Percentiles rank a stretch among this genome's conserved stretches.
Conservation (phyloP, 2,888 invertebrate species). For the Ormia ochracea region DNA sequence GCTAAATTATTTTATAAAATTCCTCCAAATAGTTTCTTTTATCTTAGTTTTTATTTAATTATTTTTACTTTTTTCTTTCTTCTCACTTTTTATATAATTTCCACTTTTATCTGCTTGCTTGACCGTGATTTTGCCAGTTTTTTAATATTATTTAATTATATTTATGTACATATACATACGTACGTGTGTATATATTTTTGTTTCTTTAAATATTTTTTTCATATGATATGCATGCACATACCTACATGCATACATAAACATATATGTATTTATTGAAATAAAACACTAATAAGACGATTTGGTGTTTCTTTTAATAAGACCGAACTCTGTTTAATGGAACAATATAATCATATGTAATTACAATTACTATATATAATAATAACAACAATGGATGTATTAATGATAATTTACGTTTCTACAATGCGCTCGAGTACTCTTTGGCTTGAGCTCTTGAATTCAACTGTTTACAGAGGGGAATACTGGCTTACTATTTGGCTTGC, state of each 20-base stretch:
- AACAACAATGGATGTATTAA: slow-evolving; percentile 48
- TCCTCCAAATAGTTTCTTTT: slow-evolving; percentile 1
- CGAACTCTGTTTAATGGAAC: slow-evolving; percentile 49
- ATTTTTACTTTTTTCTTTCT: neutral
- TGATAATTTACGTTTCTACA: slow-evolving; percentile 62
- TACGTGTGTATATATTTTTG: too few species aligned
- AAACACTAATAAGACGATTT: slow-evolving; percentile 59
- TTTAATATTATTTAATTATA: slow-evolving; percentile 9
- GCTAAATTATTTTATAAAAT: neutral
- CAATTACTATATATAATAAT: slow-evolving; percentile 41
- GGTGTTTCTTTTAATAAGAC: slow-evolving; percentile 58
- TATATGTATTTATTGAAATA: slow-evolving; percentile 31
- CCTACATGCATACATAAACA: neutral
- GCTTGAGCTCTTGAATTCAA: slow-evolving; percentile 78
- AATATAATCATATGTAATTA: slow-evolving; percentile 49
- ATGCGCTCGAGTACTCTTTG: slow-evolving; percentile 77
- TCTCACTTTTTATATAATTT: slow-evolving; percentile 15
- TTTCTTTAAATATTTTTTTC: slow-evolving; percentile 53
- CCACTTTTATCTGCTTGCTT: slow-evolving; percentile 31
- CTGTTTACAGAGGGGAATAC: slow-evolving; percentile 78
- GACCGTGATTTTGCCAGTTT: slow-evolving; percentile 23
- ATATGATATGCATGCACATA: too few species aligned
- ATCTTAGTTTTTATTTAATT: neutral
- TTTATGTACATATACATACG: neutral
- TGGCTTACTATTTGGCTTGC: slow-evolving; percentile 78